Evolutionary conservation across 2,888 invertebrate species (phyloP), one percentile per base, ranked within the genome.

Genomic region (Zygothrica quintamaculata): DNA sequence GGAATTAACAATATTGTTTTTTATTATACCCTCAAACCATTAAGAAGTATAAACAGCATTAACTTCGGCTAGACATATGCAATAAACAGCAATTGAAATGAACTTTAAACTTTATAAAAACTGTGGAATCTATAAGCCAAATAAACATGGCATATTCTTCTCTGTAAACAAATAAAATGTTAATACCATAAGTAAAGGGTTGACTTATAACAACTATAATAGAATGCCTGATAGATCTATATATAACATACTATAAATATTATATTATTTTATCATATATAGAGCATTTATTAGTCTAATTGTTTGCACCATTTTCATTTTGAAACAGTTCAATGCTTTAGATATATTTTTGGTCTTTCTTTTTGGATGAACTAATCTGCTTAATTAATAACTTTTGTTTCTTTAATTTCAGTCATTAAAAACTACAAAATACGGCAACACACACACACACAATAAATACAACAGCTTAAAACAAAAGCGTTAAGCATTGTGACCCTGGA

Each of bases 351-450:
- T 11, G 1, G 13, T n/a, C 42, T 29, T 29, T 29, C 29, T 29
- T 1, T 26, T 29, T 11, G 11, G 9, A 50, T 59, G 11, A 52
- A 29, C 13, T 22, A 47, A 65, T 43, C 42, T 22, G 2, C 9
- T 39, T 77, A 84, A 79, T 80, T 67, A 42, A 33, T 60, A 26
- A 60, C 73, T 68, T 71, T 64, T 77, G 64, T 70, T n/a, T 61
- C 43, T 62, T 84, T 74, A 74, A 81, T 80, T 81, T 59, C 78
- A 84, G 84, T 66, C 71, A 84, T 84, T 84, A 74, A 74, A 59
- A 43, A 62, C 39, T 37, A 37, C 18, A 34, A 29, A 36, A 22
- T 7, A 25, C 3, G 13, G 1, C 16, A 18, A 29, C 8, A 26
- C 12, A 15, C 9, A 43, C 13, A 48, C 13, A 57, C 16, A 13